Evolutionary conservation across 2,888 invertebrate genomes (phyloP).

Genomic region (Argynnis bischoffii): DNA sequence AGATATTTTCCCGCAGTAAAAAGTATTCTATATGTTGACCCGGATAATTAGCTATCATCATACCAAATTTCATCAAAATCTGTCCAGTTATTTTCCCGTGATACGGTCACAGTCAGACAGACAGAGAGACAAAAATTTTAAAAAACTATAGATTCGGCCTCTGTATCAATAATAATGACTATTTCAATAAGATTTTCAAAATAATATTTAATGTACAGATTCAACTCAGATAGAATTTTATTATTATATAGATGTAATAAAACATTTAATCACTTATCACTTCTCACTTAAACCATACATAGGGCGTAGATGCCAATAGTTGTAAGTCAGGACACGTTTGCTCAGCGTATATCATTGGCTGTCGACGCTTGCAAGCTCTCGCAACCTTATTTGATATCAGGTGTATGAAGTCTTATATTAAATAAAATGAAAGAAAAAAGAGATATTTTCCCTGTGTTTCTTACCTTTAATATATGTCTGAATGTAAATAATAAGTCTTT

Average conservation of each 20-base stretch:
- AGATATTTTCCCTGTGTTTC: conserved; percentile 20
- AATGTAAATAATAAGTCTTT: neutral
- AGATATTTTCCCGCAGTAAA: too few relatives aligned
- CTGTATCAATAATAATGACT: too few relatives aligned
- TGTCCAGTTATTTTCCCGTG: too few relatives aligned
- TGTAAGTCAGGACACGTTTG: conserved; percentile 76
- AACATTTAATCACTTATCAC: conserved; percentile 29
- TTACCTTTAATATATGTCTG: conserved; percentile 18
- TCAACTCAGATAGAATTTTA: too few relatives aligned
- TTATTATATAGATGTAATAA: neutral
- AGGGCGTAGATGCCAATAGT: conserved; percentile 61
- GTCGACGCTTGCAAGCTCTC: conserved; percentile 67
- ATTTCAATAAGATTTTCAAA: too few relatives aligned
- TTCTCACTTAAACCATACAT: conserved; percentile 46
- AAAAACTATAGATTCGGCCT: too few relatives aligned
- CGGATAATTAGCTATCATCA: too few relatives aligned
- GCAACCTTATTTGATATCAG: conserved; percentile 51
- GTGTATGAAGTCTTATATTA: conserved; percentile 39
- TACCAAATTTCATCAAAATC: too few relatives aligned
- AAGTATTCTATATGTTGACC: too few relatives aligned
- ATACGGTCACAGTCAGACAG: too few relatives aligned
- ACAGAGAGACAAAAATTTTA: too few relatives aligned
- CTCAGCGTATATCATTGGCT: conserved; percentile 77
- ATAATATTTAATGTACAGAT: too few relatives aligned
- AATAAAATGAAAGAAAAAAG: conserved; percentile 38